Conservation (phyloP, 2,888 invertebrate genomes). For the Enchytraeus crypticus region DNA sequence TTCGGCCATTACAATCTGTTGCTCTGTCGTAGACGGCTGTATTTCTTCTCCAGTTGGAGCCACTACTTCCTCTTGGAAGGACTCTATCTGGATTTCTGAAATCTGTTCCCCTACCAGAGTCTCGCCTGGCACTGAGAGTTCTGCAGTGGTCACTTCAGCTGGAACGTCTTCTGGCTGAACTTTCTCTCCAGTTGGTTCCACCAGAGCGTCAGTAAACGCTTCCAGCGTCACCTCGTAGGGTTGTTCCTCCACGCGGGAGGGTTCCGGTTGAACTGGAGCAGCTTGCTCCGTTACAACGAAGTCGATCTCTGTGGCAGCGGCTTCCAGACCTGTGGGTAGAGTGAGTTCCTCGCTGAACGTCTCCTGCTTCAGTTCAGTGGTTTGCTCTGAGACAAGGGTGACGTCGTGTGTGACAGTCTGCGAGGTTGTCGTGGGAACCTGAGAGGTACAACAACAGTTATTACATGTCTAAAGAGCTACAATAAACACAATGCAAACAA, state of each 20-base stretch:
- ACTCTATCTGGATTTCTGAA: too few relatives aligned
- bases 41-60: constrained; percentile 5
- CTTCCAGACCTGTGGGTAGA: background rate
- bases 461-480: too few relatives aligned
- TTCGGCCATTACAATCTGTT: constrained; percentile 9
- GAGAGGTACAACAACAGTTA: too few relatives aligned
- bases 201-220: background rate
- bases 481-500: too few relatives aligned
- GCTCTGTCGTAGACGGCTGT: constrained; percentile 1
- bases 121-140: too few relatives aligned
- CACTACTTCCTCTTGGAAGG: too few relatives aligned
- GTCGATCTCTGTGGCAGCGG: background rate
- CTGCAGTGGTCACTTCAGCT: too few relatives aligned
- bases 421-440: background rate
- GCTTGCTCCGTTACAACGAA: background rate
- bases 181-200: background rate
- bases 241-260: background rate
- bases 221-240: background rate
- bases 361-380: background rate
- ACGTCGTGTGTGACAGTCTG: background rate
- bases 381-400: background rate
- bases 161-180: background rate
- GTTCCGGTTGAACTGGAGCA: background rate
- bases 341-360: background rate
- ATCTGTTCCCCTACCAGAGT: too few relatives aligned